phyloP scores from a whole-genome alignment of 2,113 vertebrate genomes.

The Melanerpes formicivorus region DNA sequence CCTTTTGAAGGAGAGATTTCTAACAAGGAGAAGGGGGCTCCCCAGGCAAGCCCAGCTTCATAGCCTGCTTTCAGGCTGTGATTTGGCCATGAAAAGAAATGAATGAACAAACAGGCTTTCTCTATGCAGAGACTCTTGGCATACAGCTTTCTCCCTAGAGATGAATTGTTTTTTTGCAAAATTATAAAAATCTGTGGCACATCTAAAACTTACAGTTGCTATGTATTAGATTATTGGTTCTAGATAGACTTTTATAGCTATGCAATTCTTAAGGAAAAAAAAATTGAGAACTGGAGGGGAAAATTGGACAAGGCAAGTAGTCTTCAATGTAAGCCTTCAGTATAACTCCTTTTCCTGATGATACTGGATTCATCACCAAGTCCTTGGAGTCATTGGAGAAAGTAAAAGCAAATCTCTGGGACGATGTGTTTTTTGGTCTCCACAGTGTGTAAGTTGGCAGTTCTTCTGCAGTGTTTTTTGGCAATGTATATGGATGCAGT shows the following conservation, averaged over 20 bases:
- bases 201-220: neutral
- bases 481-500: neutral
- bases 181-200: neutral
- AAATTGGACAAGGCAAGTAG: neutral
- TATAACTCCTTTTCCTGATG: neutral
- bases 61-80: neutral
- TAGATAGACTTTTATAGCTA: neutral
- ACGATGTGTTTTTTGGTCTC: neutral
- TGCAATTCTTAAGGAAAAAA: neutral
- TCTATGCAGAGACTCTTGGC: neutral
- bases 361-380: neutral
- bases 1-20: neutral
- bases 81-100: slow-evolving; percentile 2
- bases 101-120: neutral
- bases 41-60: neutral
- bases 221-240: neutral
- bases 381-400: neutral
- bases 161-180: neutral
- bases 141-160: neutral
- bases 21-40: neutral
- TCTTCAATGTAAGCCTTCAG: neutral
- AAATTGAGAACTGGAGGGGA: too few relatives aligned
- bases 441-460: fast-evolving
- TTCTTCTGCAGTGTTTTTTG: neutral
- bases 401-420: neutral